Percentiles rank a stretch among this genome's conserved stretches.
These are phyloP conservation scores for Spinibarbus caldwelli DNA, from an alignment of 2,797 vertebrate genomes.

Conservation along the genomic window DNA sequence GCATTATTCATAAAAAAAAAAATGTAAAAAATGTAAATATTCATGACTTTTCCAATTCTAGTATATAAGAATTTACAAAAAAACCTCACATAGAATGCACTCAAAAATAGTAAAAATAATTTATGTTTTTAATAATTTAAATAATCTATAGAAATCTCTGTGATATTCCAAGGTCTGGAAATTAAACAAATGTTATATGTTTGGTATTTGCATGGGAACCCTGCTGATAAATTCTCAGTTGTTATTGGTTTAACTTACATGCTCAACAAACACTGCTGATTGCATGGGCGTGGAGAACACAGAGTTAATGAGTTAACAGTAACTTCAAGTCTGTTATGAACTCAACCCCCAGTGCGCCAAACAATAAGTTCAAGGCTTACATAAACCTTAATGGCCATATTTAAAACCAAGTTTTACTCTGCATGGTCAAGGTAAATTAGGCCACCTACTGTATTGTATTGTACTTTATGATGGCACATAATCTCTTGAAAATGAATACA, in stretches of 20 bases:
- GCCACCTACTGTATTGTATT: background rate
- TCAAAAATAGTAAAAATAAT: background rate
- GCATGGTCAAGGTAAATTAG: background rate
- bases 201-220: background rate
- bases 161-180: background rate
- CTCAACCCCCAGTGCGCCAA: background rate
- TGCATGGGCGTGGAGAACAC: background rate
- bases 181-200: background rate
- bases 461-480: background rate
- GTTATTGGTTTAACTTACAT: slow-evolving; percentile 10
- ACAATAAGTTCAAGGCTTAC: slow-evolving; percentile 34
- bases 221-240: background rate
- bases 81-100: background rate
- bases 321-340: background rate
- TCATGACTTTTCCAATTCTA: background rate
- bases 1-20: no score
- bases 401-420: slow-evolving; percentile 1
- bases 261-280: slow-evolving; percentile 10
- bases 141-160: background rate
- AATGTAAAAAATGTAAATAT: no score
- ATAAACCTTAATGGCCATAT: slow-evolving; percentile 37
- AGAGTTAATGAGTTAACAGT: background rate
- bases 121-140: no score
- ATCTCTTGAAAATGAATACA: background rate
- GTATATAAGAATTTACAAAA: no score